These are phyloP conservation scores for Notolabrus celidotus DNA, from an alignment of 2,797 vertebrate genomes.

Conservation along the genomic window DNA sequence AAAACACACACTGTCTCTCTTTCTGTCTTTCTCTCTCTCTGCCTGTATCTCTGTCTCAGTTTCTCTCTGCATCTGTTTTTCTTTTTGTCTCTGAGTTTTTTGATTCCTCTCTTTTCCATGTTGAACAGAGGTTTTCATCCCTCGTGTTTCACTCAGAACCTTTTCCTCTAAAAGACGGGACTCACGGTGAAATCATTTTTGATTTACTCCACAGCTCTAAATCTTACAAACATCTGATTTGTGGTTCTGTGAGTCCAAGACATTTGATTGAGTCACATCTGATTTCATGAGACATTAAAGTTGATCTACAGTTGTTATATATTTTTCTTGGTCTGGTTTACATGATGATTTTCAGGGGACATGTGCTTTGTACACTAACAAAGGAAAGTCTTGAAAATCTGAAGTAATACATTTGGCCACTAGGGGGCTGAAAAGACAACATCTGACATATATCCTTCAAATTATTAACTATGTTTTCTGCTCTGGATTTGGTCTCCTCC, in stretches of 20 bases:
- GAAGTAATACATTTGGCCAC: not conserved
- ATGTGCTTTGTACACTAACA: fast-evolving
- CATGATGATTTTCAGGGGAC: not conserved
- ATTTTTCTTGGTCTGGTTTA: not conserved
- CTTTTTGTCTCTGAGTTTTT: constrained; percentile 19
- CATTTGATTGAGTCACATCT: not conserved
- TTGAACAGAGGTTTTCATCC: constrained; percentile 19
- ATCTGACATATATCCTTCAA: not conserved
- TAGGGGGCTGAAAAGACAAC: not conserved
- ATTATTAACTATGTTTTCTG: not conserved
- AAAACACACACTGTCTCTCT: constrained; percentile 67
- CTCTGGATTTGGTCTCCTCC: not conserved
- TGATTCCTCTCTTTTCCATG: constrained; percentile 2
- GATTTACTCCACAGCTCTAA: not conserved
- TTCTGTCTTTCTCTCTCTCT: constrained; percentile 18
- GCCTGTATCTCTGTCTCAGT: constrained; percentile 36
- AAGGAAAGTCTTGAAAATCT: not conserved
- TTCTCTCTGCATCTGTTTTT: constrained; percentile 48
- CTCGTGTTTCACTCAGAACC: not conserved
- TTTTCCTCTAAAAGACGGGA: not conserved
- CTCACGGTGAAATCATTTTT: not conserved
- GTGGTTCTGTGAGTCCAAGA: not conserved
- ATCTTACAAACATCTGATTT: constrained; percentile 13
- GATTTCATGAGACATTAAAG: constrained; percentile 5
- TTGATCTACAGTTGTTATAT: not conserved